Base-by-base conservation (phyloP, 35 echinoderm and acorn worm genomes). In the Ophioderma brevispina region DNA sequence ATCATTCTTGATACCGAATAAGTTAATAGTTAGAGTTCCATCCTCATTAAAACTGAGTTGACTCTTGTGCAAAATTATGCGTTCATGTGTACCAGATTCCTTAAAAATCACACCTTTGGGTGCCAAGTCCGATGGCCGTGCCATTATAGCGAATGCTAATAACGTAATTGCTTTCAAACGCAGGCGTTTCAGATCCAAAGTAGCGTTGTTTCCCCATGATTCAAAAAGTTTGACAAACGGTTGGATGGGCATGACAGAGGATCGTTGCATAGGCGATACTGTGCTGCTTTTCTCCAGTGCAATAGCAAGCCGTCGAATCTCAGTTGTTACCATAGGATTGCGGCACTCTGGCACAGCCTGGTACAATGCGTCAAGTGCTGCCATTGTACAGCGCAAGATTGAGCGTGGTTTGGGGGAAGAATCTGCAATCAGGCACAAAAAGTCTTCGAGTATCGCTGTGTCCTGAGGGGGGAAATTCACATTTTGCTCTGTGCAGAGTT, bases 201-300 rank as follows among this genome's bases (percentile, higher is more conserved):
- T 81, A 11, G 4, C 80, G 38, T 81, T 32, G 11, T 17, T 36
- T 35, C 36, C 80, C 80, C 80, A 81, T 32, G 80, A 35, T 81
- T 81, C 80, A 38, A 81, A 81, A 40, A 81, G 36, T 37, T 81
- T 81, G 11, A 81, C 80, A 37, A 81, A 81, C 11, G 80, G 46
- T 52, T 52, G 46, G 21, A 52, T 52, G 46, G 46, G 46, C 46
- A 52, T 52, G 21, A 52, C 46, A 52, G 46, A 52, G 8, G 46
- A 52, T 52, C 21, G 8, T 52, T 8, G 8, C 46, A 52, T 52
- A 8, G 46, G 46, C 21, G 46, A 8, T 52, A 21, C 8, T 11
- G 46, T 52, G 21, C 21, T 52, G 21, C 46, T 52, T 52, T 52
- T 52, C 21, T 52, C 46, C 46, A 52, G 21, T 8, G 80, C 76